Conservation (phyloP, 2,888 invertebrate genomes). For the Blera fallax region DNA sequence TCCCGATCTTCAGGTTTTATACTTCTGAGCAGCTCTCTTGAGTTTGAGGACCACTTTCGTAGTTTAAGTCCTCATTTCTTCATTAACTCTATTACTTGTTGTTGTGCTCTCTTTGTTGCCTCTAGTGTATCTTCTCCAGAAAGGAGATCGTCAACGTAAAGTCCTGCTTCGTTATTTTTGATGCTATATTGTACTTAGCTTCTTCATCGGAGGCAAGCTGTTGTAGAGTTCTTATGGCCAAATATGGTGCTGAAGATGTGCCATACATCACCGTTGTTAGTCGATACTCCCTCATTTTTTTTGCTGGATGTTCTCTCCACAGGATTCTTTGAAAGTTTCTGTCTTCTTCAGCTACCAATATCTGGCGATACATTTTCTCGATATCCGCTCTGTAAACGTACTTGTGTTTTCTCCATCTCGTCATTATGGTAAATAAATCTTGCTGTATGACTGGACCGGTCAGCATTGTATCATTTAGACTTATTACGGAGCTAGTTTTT, state of each 20-base stretch:
- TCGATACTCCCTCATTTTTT: not conserved
- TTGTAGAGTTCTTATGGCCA: not conserved
- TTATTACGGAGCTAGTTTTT: too few relatives aligned
- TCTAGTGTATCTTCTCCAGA: too few relatives aligned
- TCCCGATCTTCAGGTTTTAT: too few relatives aligned
- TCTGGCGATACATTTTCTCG: not conserved
- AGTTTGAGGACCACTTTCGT: too few relatives aligned
- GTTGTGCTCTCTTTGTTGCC: too few relatives aligned
- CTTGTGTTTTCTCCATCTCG: not conserved
- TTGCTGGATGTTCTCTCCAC: not conserved
- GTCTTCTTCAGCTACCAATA: not conserved
- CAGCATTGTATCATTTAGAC: too few relatives aligned
- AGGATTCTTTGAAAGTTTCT: not conserved
- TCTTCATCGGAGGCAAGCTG: not conserved
- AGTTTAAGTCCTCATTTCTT: too few relatives aligned
- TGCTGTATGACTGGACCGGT: too few relatives aligned
- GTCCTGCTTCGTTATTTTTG: too few relatives aligned
- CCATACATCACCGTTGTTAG: not conserved
- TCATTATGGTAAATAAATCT: too few relatives aligned
- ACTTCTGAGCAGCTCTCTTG: not conserved
- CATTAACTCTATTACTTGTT: too few relatives aligned
- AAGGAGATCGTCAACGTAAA: too few relatives aligned
- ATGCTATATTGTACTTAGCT: not conserved
- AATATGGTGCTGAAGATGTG: not conserved
- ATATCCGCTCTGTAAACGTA: not conserved